A percentile compares a stretch with the other conserved stretches of the same genome.
Conservation (phyloP, 2,888 invertebrate species). For the Caenorhabditis macrosperma region DNA sequence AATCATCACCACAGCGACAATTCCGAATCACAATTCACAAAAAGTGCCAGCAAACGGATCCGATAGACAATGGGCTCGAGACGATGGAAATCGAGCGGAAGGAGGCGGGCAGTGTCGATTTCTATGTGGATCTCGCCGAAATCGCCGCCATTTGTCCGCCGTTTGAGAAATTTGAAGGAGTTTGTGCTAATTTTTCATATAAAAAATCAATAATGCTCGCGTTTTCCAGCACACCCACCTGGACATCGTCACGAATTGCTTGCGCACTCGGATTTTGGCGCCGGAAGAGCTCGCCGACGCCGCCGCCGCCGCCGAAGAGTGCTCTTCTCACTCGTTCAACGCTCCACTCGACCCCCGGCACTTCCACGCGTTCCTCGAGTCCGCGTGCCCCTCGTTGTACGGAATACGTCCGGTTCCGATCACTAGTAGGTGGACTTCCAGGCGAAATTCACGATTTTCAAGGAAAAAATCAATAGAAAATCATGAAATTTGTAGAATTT, state of each 20-base stretch:
- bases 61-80: background rate
- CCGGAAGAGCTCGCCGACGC: background rate
- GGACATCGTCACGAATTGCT: conserved; percentile 43
- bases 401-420: conserved; percentile 54
- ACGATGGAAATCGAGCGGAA: background rate
- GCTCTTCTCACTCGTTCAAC: conserved; percentile 2
- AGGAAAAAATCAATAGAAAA: background rate
- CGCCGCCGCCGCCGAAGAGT: background rate
- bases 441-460: background rate
- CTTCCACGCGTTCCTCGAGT: conserved; percentile 54
- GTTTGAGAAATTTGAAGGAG: conserved; percentile 32
- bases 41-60: conserved; percentile 2
- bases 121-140: conserved; percentile 39
- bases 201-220: background rate
- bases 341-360: conserved; percentile 9
- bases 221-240: conserved; percentile 9
- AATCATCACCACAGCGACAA: conserved; percentile 7
- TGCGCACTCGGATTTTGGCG: conserved; percentile 10
- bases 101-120: conserved; percentile 5
- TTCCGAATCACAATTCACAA: conserved; percentile 28
- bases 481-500: too few relatives aligned
- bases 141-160: conserved; percentile 12
- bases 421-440: conserved; percentile 1
- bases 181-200: background rate
- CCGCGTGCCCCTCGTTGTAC: conserved; percentile 43